Percentiles rank a stretch among this genome's conserved stretches.
Conservation (phyloP, 1,140 invertebrate genomes). For the Leguminivora glycinivorella region DNA sequence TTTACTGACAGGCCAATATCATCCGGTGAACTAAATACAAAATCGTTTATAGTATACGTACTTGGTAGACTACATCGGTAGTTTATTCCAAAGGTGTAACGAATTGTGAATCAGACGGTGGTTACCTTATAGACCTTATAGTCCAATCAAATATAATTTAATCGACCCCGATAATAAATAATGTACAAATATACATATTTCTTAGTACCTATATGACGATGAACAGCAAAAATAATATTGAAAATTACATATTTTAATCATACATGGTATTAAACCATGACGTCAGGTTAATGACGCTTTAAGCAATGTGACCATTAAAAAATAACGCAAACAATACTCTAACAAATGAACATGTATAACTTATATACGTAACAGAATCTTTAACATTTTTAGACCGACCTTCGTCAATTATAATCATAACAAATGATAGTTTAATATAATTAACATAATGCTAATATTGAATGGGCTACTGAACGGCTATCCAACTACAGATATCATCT, state of each 20-base stretch:
- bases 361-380: not conserved
- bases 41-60: no score
- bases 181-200: slow-evolving; percentile 4
- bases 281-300: not conserved
- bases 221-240: not conserved
- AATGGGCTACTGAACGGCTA: not conserved
- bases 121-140: not conserved
- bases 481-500: not conserved
- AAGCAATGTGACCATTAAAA: not conserved
- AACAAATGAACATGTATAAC: not conserved
- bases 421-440: not conserved
- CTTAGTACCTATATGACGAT: not conserved
- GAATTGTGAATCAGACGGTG: not conserved
- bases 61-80: no score
- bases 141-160: not conserved
- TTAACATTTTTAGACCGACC: not conserved
- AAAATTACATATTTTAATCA: not conserved
- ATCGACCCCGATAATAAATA: not conserved
- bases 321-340: not conserved
- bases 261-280: no score
- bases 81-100: no score
- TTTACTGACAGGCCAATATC: no score
- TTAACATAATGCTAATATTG: not conserved
- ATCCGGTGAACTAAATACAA: no score
- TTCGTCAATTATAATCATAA: not conserved